A percentile compares a stretch with the other conserved stretches of the same genome.
Evolutionary conservation across 1,140 invertebrate genomes (phyloP).

Genomic region (Drosophila elegans): DNA sequence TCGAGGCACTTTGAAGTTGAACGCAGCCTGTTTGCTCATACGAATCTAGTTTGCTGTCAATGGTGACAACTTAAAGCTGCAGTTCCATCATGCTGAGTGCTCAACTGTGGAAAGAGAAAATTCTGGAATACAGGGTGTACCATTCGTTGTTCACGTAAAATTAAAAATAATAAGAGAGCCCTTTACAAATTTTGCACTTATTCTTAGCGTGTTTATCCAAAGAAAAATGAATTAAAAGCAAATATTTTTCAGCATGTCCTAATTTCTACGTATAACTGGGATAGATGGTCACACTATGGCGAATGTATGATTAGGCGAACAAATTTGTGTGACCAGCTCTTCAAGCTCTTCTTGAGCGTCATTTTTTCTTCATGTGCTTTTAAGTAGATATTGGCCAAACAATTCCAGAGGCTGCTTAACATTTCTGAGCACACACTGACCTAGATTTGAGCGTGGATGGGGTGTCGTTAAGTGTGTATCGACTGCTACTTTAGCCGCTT

Average conservation of each 20-base stretch:
- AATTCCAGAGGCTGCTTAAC: conserved; percentile 16
- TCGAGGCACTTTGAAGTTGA: conserved; percentile 43
- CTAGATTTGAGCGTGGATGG: conserved; percentile 17
- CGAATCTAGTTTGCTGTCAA: conserved; percentile 27
- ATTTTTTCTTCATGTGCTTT: background rate
- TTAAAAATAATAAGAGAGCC: too few species aligned
- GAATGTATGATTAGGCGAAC: too few species aligned
- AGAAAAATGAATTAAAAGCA: too few species aligned
- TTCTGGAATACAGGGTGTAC: background rate
- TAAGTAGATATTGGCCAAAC: conserved; percentile 12
- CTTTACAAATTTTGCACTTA: too few species aligned
- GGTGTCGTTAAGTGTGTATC: conserved; percentile 15
- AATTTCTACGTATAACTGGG: too few species aligned
- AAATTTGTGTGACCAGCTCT: too few species aligned
- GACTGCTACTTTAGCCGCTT: conserved; percentile 2
- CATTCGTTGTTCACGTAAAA: too few species aligned
- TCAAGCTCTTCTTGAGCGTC: too few species aligned
- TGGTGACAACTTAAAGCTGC: conserved; percentile 37
- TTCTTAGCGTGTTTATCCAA: too few species aligned
- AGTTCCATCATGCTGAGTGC: conserved; percentile 13
- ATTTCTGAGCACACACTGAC: conserved; percentile 29
- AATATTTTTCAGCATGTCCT: too few species aligned
- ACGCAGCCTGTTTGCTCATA: conserved; percentile 19
- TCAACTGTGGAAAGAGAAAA: conserved; percentile 1
- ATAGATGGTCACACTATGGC: too few species aligned